A percentile compares a stretch with the other conserved stretches of the same genome.
Evolutionary conservation across 2,888 invertebrate genomes (phyloP).

Genomic region (Drosophila birchii): DNA sequence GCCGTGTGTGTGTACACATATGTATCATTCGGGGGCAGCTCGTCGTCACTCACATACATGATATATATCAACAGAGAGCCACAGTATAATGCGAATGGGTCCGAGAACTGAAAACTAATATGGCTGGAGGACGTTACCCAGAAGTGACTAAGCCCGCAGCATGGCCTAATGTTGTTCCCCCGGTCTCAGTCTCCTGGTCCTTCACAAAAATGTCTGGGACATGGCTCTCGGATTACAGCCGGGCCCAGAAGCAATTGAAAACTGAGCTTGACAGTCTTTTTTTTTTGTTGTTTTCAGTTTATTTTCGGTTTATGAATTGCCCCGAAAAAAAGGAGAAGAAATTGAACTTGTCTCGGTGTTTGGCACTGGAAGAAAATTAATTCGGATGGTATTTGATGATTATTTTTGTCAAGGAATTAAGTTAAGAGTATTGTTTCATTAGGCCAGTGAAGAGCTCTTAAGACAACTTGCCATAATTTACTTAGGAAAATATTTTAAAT

Average conservation of each 20-base stretch:
- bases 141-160: slow-evolving; percentile 74
- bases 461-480: rapidly evolving
- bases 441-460: rapidly evolving
- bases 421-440: background rate
- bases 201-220: slow-evolving; percentile 33
- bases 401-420: background rate
- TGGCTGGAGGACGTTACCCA: slow-evolving; percentile 64
- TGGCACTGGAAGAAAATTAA: slow-evolving; percentile 25
- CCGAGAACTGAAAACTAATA: slow-evolving; percentile 72
- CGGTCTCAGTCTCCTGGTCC: background rate
- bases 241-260: slow-evolving; percentile 71
- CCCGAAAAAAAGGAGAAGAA: slow-evolving; percentile 57
- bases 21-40: slow-evolving; percentile 64
- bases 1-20: slow-evolving; percentile 16
- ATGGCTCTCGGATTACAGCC: slow-evolving; percentile 69
- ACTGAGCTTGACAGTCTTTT: slow-evolving; percentile 73
- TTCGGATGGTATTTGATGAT: no score
- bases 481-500: background rate
- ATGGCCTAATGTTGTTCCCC: slow-evolving; percentile 42
- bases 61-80: slow-evolving; percentile 65
- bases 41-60: slow-evolving; percentile 43
- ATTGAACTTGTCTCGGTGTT: slow-evolving; percentile 48
- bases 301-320: slow-evolving; percentile 69
- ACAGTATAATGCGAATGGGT: slow-evolving; percentile 30
- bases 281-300: slow-evolving; percentile 26